Base-by-base conservation (phyloP, 2,797 vertebrate genomes). In the Acanthurus leucopareius region DNA sequence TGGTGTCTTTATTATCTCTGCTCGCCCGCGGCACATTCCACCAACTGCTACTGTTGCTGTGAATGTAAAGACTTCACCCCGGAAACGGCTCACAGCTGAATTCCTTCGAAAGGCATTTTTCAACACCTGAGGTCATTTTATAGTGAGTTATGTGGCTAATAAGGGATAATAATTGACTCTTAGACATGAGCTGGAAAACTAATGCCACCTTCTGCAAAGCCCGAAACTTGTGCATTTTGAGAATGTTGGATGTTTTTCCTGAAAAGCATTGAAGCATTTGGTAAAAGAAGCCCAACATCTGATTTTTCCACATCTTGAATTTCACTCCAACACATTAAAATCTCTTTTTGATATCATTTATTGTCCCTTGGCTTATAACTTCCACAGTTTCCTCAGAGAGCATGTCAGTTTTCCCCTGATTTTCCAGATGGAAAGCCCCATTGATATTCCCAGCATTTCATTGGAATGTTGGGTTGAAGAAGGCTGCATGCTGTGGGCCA, bases 221-320 rank as follows among this genome's bases (percentile, higher is more conserved):
- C 25, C 20, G 20, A 53, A 54, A 47, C 22, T 49, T 19, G 22
- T 11, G 5, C 11, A 0, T 56, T 28, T 45, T 1, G 15, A n/a
- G 10, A 51, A 32, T 16, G 54, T 6, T 1, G 5, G 48, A 28
- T 14, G 19, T 38, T 63, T 63, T 53, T 16, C 7, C 19, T 59
- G n/a, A 11, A 20, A 35, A 35, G 19, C 4, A 7, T 10, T 2
- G 20, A 20, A 52, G 32, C 7, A 0, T 67, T 49, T 32, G 5
- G 22, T 42, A 68, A 48, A 45, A 9, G 3, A 54, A 62, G 14
- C 35, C 14, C 2, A 32, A 25, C 20, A 6, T 49, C n/a, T 28
- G 16, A 10, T 52, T 63, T 68, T 51, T 56, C 58, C 69, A 72
- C 66, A 63, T 81, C 75, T 76, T 75, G 77, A 80, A 35, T 67